Evolutionary conservation across 2,113 vertebrate species (phyloP).

Genomic region (Cavia aperea): DNA sequence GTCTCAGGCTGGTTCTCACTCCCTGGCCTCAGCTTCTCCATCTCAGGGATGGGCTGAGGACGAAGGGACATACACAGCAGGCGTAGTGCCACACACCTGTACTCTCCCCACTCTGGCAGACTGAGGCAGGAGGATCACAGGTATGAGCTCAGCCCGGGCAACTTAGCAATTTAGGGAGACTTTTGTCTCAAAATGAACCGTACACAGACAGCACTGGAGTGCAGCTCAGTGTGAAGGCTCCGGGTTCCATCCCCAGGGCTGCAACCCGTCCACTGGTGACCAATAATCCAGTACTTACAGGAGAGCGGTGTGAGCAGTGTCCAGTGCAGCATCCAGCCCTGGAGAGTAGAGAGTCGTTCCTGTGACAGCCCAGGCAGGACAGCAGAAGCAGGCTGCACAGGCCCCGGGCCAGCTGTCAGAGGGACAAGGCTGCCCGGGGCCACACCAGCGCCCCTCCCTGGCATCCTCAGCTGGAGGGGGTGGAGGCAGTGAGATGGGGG

Average conservation of each 20-base stretch:
- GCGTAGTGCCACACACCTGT: rapidly evolving
- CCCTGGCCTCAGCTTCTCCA: background rate
- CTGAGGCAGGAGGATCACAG: background rate
- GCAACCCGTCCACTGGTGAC: background rate
- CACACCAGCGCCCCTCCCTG: background rate
- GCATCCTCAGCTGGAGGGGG: background rate
- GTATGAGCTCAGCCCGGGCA: background rate
- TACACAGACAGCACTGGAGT: too few species aligned
- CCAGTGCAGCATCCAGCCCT: background rate
- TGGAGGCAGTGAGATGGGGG: too few species aligned
- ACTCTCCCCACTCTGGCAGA: background rate
- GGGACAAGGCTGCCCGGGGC: rapidly evolving
- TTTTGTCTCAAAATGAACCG: background rate
- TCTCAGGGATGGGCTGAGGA: background rate
- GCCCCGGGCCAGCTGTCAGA: background rate
- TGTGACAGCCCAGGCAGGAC: background rate
- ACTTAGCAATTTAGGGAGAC: background rate
- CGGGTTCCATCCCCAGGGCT: background rate
- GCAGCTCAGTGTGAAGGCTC: background rate
- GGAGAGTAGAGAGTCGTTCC: rapidly evolving
- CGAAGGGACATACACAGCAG: background rate
- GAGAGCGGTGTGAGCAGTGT: rapidly evolving
- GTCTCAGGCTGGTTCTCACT: background rate
- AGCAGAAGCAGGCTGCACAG: background rate
- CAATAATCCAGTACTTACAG: background rate